Conservation (phyloP, 2,888 invertebrate genomes). For the Cephalotes varians region DNA sequence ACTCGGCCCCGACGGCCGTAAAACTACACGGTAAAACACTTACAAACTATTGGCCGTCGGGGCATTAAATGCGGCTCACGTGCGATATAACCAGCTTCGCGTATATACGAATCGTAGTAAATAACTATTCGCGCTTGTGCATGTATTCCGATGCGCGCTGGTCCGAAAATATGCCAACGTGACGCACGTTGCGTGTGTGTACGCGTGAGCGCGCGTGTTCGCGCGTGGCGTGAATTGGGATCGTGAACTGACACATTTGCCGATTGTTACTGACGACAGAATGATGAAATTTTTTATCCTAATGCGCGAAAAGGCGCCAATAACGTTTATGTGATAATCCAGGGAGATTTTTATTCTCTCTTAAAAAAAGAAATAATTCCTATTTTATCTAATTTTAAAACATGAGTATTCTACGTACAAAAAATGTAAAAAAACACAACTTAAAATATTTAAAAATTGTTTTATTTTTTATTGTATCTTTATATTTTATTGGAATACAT, state of each 20-base stretch:
- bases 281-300: constrained; percentile 10
- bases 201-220: not conserved
- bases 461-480: not conserved
- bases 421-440: not conserved
- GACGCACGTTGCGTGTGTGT: constrained; percentile 35
- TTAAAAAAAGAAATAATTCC: not conserved
- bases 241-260: constrained; percentile 33
- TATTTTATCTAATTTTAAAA: not conserved
- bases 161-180: constrained; percentile 62
- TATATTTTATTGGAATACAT: not conserved
- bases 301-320: not conserved
- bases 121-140: constrained; percentile 66
- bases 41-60: constrained; percentile 72
- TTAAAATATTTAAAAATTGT: not conserved
- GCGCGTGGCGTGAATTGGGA: constrained; percentile 30
- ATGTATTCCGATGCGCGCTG: constrained; percentile 59
- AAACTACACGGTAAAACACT: constrained; percentile 76
- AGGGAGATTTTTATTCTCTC: not conserved
- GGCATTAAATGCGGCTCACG: constrained; percentile 73
- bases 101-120: constrained; percentile 65
- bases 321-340: not conserved
- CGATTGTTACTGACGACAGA: constrained; percentile 45
- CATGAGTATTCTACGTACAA: not conserved
- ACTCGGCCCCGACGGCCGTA: constrained; percentile 64
- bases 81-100: constrained; percentile 67